Percentiles rank a stretch among this genome's conserved stretches.
Evolutionary conservation across 2,797 vertebrate genomes (phyloP).

Genomic region (Petrocephalus sullivani): DNA sequence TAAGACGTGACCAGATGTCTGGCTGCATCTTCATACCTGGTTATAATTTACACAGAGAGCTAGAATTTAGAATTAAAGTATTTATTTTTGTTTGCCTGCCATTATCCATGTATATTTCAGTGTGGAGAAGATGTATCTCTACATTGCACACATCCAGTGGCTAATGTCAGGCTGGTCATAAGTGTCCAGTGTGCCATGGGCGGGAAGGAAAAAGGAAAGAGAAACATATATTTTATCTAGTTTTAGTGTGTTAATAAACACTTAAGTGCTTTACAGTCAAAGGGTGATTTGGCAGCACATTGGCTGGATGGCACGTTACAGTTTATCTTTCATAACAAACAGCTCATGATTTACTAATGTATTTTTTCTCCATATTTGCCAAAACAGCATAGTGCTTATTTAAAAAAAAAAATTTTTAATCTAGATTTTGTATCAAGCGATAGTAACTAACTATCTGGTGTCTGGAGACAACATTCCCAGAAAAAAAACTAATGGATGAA

Average conservation of each 20-base stretch:
- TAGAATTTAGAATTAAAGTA: neutral
- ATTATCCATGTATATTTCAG: neutral
- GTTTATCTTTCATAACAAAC: neutral
- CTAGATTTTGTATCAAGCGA: neutral
- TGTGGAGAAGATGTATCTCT: neutral
- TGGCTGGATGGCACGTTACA: neutral
- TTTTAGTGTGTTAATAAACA: neutral
- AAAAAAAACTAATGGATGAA: neutral
- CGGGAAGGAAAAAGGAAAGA: neutral
- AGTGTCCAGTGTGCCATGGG: neutral
- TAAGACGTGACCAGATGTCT: neutral
- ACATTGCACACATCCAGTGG: neutral
- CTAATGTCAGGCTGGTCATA: no score
- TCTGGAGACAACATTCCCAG: neutral
- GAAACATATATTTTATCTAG: neutral
- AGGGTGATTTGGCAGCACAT: neutral
- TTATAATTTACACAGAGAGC: neutral
- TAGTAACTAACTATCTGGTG: neutral
- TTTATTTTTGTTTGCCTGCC: conserved; percentile 1
- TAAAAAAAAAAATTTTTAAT: neutral
- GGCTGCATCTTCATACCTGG: conserved; percentile 2
- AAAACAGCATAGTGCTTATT: neutral
- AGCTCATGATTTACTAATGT: neutral
- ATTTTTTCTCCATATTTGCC: neutral
- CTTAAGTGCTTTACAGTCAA: neutral